Evolutionary conservation across 2,797 vertebrate genomes (phyloP), one percentile per base, ranked within the genome.

Genomic region (Crenichthys baileyi): DNA sequence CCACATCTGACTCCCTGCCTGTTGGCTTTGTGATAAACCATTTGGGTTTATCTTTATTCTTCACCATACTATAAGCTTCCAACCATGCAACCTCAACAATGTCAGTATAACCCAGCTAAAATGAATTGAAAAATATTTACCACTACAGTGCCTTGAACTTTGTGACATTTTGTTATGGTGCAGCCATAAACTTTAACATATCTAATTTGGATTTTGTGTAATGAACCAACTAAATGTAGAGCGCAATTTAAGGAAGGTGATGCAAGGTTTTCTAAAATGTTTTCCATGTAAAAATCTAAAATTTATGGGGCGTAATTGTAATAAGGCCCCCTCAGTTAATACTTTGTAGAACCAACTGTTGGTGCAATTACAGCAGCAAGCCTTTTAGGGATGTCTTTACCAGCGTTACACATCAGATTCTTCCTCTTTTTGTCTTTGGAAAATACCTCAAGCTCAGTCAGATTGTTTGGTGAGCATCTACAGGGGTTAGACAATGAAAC

Each of bases 21-120:
- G 90, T 80, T 79, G 83, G 90, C 67, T 70, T 0, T 31, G 29
- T 80, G 93, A 93, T 93, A 94, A 91, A 90, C 55, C 7, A 82
- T 87, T 86, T 83, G 90, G 85, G 88, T 81, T n/a, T n/a, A n/a
- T 20, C 36, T 80, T 39, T 65, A n/a, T 75, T 75, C 20, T 79
- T 16, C 12, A 51, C 68, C 39, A 24, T 72, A 29, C 60, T 16
- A 7, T 36, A 26, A n/a, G 8, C 36, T 12, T 68, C 41, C 13
- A 60, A n/a, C 26, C 41, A 48, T 48, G 44, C 26, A 46, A 60
- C 1, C 8, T 71, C 51, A 20, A 2, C 4, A 39, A 39, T 24
- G 31, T 41, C 8, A 6, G 18, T 53, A 36, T 29, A 31, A 53
- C 26, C 16, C 31, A 12, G 20, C 22, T 20, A 20, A 5, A 53